Conservation (phyloP, 2,113 vertebrate species). For the Rhinogobius similis region DNA sequence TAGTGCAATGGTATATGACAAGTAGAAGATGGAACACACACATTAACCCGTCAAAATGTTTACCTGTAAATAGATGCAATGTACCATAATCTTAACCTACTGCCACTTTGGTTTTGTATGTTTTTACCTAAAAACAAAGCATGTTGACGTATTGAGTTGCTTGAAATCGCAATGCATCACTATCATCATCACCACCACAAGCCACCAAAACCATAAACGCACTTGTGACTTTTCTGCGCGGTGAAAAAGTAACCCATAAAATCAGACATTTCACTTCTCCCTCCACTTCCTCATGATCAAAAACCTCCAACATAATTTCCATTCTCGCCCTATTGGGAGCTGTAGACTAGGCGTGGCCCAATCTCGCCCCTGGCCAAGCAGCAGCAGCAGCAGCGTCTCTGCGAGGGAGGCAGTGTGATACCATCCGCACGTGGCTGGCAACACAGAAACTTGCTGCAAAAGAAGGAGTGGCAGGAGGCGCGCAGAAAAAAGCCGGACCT, state of each 20-base stretch:
- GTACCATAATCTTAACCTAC: not conserved
- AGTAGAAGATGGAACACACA: too few relatives aligned
- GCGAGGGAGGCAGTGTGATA: constrained; percentile 47
- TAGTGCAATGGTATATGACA: too few relatives aligned
- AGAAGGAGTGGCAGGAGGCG: constrained; percentile 32
- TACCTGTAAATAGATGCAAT: too few relatives aligned
- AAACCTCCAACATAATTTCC: not conserved
- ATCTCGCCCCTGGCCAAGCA: constrained; percentile 54
- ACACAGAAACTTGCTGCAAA: constrained; percentile 26
- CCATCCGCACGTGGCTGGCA: constrained; percentile 51
- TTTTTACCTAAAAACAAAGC: not conserved
- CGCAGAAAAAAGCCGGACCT: constrained; percentile 58
- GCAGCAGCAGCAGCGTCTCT: constrained; percentile 5
- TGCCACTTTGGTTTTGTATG: not conserved
- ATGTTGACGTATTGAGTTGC: not conserved
- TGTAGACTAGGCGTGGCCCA: constrained; percentile 33
- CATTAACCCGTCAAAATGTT: too few relatives aligned
- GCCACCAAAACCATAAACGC: not conserved
- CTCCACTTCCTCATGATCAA: not conserved
- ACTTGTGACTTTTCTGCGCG: not conserved
- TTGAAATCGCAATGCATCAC: not conserved
- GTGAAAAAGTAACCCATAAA: not conserved
- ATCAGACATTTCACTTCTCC: not conserved
- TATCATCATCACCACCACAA: not conserved
- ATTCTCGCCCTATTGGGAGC: not conserved